Evolutionary conservation across 2,113 vertebrate species (phyloP).

Genomic region (Forbesichthys agassizii): DNA sequence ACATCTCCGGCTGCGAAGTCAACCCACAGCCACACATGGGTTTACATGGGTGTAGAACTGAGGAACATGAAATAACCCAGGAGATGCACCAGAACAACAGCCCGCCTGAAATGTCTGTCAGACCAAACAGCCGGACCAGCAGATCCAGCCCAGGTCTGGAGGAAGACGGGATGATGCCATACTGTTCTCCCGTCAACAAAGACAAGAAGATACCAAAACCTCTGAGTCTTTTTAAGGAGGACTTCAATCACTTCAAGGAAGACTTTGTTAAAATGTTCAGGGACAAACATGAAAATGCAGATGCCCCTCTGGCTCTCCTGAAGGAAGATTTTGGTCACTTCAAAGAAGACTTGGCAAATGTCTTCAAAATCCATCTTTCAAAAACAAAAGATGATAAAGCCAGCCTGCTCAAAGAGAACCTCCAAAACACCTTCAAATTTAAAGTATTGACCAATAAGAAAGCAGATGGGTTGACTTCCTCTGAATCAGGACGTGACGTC

Average conservation of each 20-base stretch:
- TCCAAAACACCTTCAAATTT: background rate
- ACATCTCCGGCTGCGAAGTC: too few species aligned
- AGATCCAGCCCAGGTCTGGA: background rate
- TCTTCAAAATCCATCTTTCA: conserved; percentile 28
- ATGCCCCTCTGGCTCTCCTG: conserved; percentile 10
- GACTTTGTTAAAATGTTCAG: conserved; percentile 40
- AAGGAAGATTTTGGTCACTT: conserved; percentile 36
- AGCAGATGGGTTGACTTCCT: background rate
- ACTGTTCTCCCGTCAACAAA: too few species aligned
- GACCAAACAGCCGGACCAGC: background rate
- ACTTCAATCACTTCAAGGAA: conserved; percentile 16
- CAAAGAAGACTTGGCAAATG: conserved; percentile 34
- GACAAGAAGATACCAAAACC: background rate
- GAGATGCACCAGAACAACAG: too few species aligned
- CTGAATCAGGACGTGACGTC: background rate
- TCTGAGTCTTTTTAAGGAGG: too few species aligned
- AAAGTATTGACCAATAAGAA: background rate
- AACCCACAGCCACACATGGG: too few species aligned
- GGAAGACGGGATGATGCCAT: background rate
- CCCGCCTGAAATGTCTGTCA: background rate
- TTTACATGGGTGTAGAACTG: too few species aligned
- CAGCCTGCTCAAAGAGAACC: background rate
- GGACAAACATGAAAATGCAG: conserved; percentile 22
- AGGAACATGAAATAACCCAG: too few species aligned
- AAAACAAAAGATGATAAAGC: conserved; percentile 26